Conservation (phyloP, 2,888 invertebrate species). For the Podabrus alpinus region DNA sequence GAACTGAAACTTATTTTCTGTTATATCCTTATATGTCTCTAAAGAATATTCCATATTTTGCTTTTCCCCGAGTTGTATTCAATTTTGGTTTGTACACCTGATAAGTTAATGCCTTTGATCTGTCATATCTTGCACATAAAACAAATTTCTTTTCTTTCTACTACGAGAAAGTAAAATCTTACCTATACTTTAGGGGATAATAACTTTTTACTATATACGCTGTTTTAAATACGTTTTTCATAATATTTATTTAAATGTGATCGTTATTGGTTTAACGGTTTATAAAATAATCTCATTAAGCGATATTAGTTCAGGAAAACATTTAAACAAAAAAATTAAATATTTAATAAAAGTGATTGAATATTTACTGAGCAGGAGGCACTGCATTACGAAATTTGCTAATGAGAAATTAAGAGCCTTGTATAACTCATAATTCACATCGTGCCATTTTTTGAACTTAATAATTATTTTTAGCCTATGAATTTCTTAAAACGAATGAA, state of each 20-base stretch:
- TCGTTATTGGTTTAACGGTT: neutral
- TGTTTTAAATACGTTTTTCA: neutral
- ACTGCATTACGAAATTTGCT: too few species aligned
- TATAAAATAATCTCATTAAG: neutral
- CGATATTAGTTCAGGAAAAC: too few species aligned
- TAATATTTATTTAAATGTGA: neutral
- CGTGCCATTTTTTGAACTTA: too few species aligned
- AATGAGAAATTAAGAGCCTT: too few species aligned
- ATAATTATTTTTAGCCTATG: too few species aligned
- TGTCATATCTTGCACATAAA: neutral
- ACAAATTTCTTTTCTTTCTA: neutral
- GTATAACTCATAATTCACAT: too few species aligned
- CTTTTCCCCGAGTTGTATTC: neutral
- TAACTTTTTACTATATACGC: neutral
- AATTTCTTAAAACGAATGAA: too few species aligned
- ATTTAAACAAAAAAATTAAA: too few species aligned
- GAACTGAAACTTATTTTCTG: neutral
- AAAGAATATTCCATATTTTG: neutral
- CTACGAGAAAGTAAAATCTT: neutral
- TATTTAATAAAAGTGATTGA: too few species aligned
- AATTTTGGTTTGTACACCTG: neutral
- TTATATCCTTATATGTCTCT: neutral
- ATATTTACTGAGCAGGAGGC: too few species aligned
- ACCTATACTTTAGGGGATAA: neutral
- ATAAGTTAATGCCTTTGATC: neutral